phyloP scores from a whole-genome alignment of 1,140 invertebrate genomes.

The Bombus affinis region DNA sequence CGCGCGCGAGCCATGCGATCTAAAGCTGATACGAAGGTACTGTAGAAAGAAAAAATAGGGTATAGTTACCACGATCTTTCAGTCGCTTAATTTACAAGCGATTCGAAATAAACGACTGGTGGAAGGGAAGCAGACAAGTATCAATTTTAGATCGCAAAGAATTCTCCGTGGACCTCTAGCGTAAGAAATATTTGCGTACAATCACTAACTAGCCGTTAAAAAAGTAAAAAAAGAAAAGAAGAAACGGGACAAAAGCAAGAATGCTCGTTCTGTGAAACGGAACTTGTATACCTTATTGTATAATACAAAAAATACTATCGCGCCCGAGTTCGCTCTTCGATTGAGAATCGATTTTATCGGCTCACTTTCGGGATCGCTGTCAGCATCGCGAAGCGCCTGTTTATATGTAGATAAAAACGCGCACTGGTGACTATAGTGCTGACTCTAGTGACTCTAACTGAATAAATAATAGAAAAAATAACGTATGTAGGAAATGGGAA shows the following conservation, averaged over 20 bases:
- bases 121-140: neutral
- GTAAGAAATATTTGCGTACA: constrained; percentile 46
- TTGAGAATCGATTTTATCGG: constrained; percentile 55
- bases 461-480: constrained; percentile 16
- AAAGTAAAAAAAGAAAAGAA: neutral
- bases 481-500: neutral
- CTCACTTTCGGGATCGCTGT: constrained; percentile 56
- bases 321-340: constrained; percentile 49
- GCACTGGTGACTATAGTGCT: constrained; percentile 15
- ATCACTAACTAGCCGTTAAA: constrained; percentile 40
- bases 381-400: constrained; percentile 54
- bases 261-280: neutral
- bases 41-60: neutral
- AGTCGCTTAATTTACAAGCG: neutral
- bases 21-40: neutral
- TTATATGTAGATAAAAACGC: constrained; percentile 56
- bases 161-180: constrained; percentile 32
- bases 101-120: neutral
- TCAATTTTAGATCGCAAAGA: constrained; percentile 41
- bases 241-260: neutral
- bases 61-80: constrained; percentile 13
- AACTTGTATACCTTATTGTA: neutral
- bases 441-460: constrained; percentile 20
- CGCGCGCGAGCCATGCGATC: constrained; percentile 9
- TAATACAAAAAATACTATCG: constrained; percentile 32